Percentiles rank a stretch among this genome's conserved stretches.
These are phyloP conservation scores for Eupsilia transversa DNA, from an alignment of 2,888 invertebrate species.

Conservation along the genomic window DNA sequence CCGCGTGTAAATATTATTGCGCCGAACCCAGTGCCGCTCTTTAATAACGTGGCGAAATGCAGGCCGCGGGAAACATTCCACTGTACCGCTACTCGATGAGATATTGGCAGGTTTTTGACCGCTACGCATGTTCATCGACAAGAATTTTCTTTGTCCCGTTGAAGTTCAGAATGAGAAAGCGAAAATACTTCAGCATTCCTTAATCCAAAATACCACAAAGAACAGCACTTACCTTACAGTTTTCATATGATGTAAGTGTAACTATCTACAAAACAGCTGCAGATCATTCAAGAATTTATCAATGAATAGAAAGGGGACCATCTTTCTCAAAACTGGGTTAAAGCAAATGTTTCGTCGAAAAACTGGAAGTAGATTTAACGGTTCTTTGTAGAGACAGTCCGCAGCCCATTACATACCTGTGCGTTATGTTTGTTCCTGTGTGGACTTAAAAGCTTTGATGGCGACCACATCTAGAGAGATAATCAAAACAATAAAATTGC, in stretches of 20 bases:
- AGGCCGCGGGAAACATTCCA: constrained; percentile 73
- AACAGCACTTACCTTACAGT: constrained; percentile 16
- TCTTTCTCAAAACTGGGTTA: constrained; percentile 74
- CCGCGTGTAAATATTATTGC: constrained; percentile 81
- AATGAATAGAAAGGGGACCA: constrained; percentile 64
- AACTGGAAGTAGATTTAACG: constrained; percentile 79
- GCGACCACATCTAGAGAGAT: constrained; percentile 49
- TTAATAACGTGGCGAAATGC: constrained; percentile 74
- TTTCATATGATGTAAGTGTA: constrained; percentile 26
- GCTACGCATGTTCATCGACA: constrained; percentile 65
- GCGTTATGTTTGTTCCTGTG: constrained; percentile 72
- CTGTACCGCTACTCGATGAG: constrained; percentile 77
- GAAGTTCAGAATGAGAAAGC: constrained; percentile 65
- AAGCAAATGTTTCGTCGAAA: constrained; percentile 76
- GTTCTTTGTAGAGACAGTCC: constrained; percentile 72
- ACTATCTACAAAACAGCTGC: constrained; percentile 37
- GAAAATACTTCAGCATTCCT: constrained; percentile 45
- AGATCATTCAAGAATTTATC: constrained; percentile 56
- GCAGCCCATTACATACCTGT: constrained; percentile 60
- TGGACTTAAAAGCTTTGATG: constrained; percentile 61
- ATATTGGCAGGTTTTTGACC: constrained; percentile 78
- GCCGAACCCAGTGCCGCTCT: constrained; percentile 69
- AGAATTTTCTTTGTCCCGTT: constrained; percentile 76
- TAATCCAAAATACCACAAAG: constrained; percentile 17
- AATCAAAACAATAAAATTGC: constrained; percentile 51